A percentile compares a stretch with the other conserved stretches of the same genome.
These are phyloP conservation scores for Enteromius afrohamiltoni DNA, from an alignment of 2,797 vertebrate species.

Conservation along the genomic window DNA sequence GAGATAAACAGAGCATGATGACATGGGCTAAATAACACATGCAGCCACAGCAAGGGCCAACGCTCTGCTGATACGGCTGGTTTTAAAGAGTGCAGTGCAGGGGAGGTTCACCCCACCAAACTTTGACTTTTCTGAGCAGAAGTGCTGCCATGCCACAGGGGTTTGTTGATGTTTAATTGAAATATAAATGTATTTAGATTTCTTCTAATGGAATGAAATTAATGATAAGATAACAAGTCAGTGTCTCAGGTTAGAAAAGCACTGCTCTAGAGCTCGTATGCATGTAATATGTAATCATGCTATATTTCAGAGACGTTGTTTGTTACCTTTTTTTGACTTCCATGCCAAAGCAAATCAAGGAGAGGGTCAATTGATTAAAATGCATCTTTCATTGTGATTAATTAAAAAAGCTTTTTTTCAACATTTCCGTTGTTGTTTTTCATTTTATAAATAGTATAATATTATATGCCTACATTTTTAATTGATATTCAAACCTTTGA, in stretches of 20 bases:
- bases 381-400: neutral
- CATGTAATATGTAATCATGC: neutral
- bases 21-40: slow-evolving; percentile 65
- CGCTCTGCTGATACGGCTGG: slow-evolving; percentile 48
- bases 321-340: neutral
- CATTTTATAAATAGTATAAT: neutral
- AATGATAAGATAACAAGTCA: neutral
- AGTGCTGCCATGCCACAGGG: neutral
- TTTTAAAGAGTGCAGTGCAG: slow-evolving; percentile 28
- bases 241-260: neutral
- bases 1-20: slow-evolving; percentile 76
- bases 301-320: neutral
- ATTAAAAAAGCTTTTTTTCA: neutral
- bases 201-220: slow-evolving; percentile 4
- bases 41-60: slow-evolving; percentile 29
- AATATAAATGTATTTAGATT: neutral
- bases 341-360: neutral
- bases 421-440: neutral
- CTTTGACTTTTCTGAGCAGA: slow-evolving; percentile 17
- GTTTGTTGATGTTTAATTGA: slow-evolving; percentile 21
- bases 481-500: no score
- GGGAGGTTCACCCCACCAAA: slow-evolving; percentile 16
- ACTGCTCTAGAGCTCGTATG: neutral
- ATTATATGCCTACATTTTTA: neutral
- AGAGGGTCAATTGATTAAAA: neutral